phyloP scores from a whole-genome alignment of 2,797 vertebrate genomes.

The Lagothrix lagotricha region DNA sequence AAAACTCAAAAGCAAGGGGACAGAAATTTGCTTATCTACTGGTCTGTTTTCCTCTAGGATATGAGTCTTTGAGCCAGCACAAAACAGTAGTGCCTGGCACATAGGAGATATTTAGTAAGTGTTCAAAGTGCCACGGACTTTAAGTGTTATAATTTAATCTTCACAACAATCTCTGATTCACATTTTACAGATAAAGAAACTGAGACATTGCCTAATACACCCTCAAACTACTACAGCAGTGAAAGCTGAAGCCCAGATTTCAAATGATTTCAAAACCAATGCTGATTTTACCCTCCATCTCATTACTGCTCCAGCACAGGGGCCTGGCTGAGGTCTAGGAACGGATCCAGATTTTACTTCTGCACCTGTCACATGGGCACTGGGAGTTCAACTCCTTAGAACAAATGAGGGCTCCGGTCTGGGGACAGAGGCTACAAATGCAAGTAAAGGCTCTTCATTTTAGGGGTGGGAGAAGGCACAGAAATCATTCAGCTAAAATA shows the following conservation, averaged over 20 bases:
- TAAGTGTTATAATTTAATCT: not conserved
- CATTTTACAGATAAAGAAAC: conserved; percentile 18
- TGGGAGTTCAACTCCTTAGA: not conserved
- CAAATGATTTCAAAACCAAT: not conserved
- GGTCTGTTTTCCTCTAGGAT: not conserved
- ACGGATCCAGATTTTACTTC: not conserved
- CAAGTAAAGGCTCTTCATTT: not conserved
- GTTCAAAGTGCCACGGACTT: not conserved
- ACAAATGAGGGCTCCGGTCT: not conserved
- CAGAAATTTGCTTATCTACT: not conserved
- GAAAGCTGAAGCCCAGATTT: not conserved
- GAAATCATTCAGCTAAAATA: not conserved
- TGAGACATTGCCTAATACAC: not conserved
- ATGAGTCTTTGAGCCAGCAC: not conserved
- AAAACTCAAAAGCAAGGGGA: not conserved
- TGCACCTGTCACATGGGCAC: not conserved
- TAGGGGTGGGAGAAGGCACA: not conserved
- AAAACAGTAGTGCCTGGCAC: not conserved
- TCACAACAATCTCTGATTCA: not conserved
- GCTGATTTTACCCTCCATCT: not conserved
- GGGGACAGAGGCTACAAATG: not conserved
- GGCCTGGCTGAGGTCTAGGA: not conserved
- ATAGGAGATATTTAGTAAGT: not conserved
- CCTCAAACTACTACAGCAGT: not conserved
- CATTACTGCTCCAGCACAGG: not conserved